phyloP scores from a whole-genome alignment of 2,888 invertebrate genomes.

The Agonopterix subpropinquella region DNA sequence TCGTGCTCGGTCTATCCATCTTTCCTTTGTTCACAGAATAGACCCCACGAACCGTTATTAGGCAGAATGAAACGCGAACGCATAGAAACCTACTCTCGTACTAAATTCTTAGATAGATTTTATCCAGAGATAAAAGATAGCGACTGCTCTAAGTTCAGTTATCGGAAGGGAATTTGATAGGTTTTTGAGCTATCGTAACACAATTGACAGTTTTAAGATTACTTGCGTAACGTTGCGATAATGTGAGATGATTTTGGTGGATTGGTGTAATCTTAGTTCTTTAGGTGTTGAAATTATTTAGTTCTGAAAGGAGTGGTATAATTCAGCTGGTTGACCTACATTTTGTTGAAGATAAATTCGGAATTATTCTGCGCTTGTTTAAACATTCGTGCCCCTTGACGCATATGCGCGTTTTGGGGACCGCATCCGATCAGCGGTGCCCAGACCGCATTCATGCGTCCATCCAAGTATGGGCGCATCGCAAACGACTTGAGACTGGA shows the following conservation, averaged over 20 bases:
- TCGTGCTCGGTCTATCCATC: slow-evolving; percentile 66
- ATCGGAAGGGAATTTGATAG: slow-evolving; percentile 34
- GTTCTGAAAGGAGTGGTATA: slow-evolving; percentile 26
- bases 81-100: slow-evolving; percentile 32
- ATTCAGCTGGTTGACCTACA: slow-evolving; percentile 12
- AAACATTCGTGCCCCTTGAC: no score
- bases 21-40: slow-evolving; percentile 28
- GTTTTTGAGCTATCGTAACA: slow-evolving; percentile 33
- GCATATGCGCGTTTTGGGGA: no score
- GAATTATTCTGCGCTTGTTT: no score
- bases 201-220: slow-evolving; percentile 60
- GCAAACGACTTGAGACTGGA: no score
- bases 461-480: no score
- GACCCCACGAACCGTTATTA: slow-evolving; percentile 34
- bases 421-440: no score
- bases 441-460: no score
- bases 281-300: slow-evolving; percentile 44
- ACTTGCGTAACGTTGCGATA: slow-evolving; percentile 58
- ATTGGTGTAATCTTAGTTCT: slow-evolving; percentile 42
- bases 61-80: slow-evolving; percentile 24
- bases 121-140: slow-evolving; percentile 20
- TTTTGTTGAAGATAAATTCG: slow-evolving; percentile 1
- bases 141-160: slow-evolving; percentile 34
- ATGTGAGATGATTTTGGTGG: slow-evolving; percentile 35
- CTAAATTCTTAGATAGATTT: slow-evolving; percentile 31